Base-by-base conservation (phyloP, 1,140 invertebrate species). In the Musca vetustissima region DNA sequence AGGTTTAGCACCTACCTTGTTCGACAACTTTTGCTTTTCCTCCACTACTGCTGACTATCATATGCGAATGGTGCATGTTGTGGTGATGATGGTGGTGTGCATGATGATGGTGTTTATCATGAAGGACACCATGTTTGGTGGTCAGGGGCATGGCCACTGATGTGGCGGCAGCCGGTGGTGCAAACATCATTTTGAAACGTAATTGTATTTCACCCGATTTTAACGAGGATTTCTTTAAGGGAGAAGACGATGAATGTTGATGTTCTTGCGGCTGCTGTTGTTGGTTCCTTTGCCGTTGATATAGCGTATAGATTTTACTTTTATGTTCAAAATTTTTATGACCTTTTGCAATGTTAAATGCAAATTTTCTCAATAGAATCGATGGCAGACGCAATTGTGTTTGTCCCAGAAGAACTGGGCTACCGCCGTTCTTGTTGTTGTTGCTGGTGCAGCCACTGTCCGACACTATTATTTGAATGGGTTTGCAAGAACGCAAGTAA, bases 251-350 rank as follows among this genome's bases (percentile, higher is more conserved):
- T 77, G 79, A 74, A 76, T 79, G 77, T 77, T 79, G n/a, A n/a
- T n/a, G n/a, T n/a, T n/a, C n/a, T n/a, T n/a, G n/a, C n/a, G n/a
- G n/a, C n/a, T n/a, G n/a, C n/a, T n/a, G 75, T 77, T 80, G 71
- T 75, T 74, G 64, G 70, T 53, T 32, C 53, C 43, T 73, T 73
- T 76, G 75, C 71, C 17, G 19, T 43, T 43, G 77, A 75, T 80
- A 77, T 74, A 80, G 74, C 71, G 78, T 76, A 80, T 80, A 80
- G 73, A 80, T 77, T 78, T 80, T 72, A 72, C 75, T 77, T 77
- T 75, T 79, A 75, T 79, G 72, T 71, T 73, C 71, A 73, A 79
- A 79, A 76, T 74, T 43, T 13, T 43, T 70, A 74, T 73, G 76
- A 76, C 70, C 74, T 75, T 69, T 76, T 59, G 71, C 74, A 74